Evolutionary conservation across 2,797 vertebrate species (phyloP).

Genomic region (Characodon lateralis): DNA sequence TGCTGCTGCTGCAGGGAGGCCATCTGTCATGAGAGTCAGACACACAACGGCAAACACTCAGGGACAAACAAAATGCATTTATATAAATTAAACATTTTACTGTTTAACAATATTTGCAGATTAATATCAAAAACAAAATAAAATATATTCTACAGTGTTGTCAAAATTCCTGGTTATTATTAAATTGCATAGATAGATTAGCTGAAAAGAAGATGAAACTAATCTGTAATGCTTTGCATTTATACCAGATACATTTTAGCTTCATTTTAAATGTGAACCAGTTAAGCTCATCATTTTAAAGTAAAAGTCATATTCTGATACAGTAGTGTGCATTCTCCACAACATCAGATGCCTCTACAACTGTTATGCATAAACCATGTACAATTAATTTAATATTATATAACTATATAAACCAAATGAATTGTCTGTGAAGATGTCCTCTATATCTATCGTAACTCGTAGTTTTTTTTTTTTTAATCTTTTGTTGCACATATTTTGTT

Average conservation of each 20-base stretch:
- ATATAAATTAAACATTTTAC: slow-evolving; percentile 68
- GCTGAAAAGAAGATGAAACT: slow-evolving; percentile 20
- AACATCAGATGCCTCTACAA: not conserved
- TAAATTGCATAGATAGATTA: slow-evolving; percentile 9
- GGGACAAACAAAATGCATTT: slow-evolving; percentile 68
- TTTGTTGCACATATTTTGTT: too few species aligned
- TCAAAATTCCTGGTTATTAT: slow-evolving; percentile 23
- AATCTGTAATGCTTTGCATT: slow-evolving; percentile 11
- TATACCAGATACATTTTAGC: slow-evolving; percentile 1
- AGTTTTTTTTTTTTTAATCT: too few species aligned
- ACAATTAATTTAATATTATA: not conserved
- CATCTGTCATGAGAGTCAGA: slow-evolving; percentile 83
- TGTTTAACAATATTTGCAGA: slow-evolving; percentile 48
- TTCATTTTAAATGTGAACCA: slow-evolving; percentile 16
- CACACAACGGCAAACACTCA: slow-evolving; percentile 66
- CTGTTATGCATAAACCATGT: slow-evolving; percentile 2
- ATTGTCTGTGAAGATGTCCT: too few species aligned
- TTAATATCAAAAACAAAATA: slow-evolving; percentile 24
- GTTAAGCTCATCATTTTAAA: not conserved
- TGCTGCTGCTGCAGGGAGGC: slow-evolving; percentile 91
- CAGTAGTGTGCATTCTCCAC: slow-evolving; percentile 3
- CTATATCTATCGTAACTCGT: not conserved
- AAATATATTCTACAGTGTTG: slow-evolving; percentile 21
- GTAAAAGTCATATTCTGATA: not conserved
- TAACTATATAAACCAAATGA: too few species aligned